Evolutionary conservation across 2,797 vertebrate genomes (phyloP), one percentile per base, ranked within the genome.

Genomic region (Pogonophryne albipinna): DNA sequence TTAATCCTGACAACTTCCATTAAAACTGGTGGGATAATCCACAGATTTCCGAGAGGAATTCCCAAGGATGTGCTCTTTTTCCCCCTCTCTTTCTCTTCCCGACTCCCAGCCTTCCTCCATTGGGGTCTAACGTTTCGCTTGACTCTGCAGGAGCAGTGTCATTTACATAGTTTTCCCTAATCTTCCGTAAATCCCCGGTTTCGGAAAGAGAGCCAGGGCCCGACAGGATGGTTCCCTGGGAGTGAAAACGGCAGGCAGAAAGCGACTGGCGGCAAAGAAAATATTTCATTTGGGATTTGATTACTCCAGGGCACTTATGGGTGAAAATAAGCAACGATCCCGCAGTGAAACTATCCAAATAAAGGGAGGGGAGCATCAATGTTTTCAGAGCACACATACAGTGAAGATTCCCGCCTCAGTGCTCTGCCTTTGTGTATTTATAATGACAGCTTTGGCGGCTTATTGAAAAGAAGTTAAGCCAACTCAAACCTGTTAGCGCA

Each of bases 141-240:
- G 79, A 89, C 86, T 87, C 80, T 15, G 75, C 87, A 75, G 75
- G 71, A 84, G 83, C 71, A 87, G 82, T 84, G 87, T 90, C 87
- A 93, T 94, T 94, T 91, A 82, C 90, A 92, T 92, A 92, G 84
- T 90, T 92, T 91, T 90, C 80, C 85, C 81, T 92, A 93, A 94
- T 93, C 91, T 92, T 90, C 77, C 68, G 10, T 80, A 90, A 92
- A 91, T 86, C 82, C 87, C 73, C 62, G 17, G 8, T 67, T 89
- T 90, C 61, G 75, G 84, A 68, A 75, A 75, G 78, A 71, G 75
- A 87, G 78, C 60, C 61, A 1, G 44, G 61, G 66, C 56, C 65
- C 82, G 77, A 83, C 13, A 46, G 82, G 79, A 86, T 47, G 60
- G 72, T 80, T 89, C 85, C 71, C 75, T 67, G 79, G 63, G 84